Evolutionary conservation across 2,113 vertebrate species (phyloP), one percentile per base, ranked within the genome.

Genomic region (Tympanuchus pallidicinctus): DNA sequence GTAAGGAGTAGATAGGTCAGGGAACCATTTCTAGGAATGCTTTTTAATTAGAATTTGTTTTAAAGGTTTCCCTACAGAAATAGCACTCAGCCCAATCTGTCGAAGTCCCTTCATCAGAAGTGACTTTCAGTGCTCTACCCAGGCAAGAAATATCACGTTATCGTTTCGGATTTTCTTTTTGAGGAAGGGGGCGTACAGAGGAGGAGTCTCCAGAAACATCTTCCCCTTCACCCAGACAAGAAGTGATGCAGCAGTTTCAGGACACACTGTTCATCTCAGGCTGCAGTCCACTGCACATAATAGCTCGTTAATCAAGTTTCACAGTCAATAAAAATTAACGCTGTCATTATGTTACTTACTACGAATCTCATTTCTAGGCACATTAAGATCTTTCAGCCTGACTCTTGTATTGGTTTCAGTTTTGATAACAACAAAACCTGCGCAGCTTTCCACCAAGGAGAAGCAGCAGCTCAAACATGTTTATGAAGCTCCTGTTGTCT

Each of bases 21-120:
- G 65, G 22, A 93, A 71, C 89, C 97, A 93, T 94, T 98, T 98
- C 98, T 97, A 98, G 96, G 97, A 98, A 98, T 90, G 82, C 13
- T 34, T 67, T 82, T 73, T 36, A 76, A 59, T 94, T 72, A 60
- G 87, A 88, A 92, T 65, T 94, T 69, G 78, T 90, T 93, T 90
- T 94, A 93, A 95, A 87, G 74, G 63, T 95, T 96, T 96, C 65
- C 86, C 86, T 96, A n/a, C 74, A 95, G 48, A 92, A 72, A 61
- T 57, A 42, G 54, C 3, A 8, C 82, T 86, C 63, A 50, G 91
- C 34, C 43, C 63, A 47, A 90, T 36, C 48, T 17, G 85, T 86
- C 79, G 66, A 16, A 47, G n/a, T 42, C 45, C 60, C 86, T 59
- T 65, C 78, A 84, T 66, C 75, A 57, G 74, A 56, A 65, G 45